Conservation (phyloP, 2,888 invertebrate genomes). For the Coelinius sp. region DNA sequence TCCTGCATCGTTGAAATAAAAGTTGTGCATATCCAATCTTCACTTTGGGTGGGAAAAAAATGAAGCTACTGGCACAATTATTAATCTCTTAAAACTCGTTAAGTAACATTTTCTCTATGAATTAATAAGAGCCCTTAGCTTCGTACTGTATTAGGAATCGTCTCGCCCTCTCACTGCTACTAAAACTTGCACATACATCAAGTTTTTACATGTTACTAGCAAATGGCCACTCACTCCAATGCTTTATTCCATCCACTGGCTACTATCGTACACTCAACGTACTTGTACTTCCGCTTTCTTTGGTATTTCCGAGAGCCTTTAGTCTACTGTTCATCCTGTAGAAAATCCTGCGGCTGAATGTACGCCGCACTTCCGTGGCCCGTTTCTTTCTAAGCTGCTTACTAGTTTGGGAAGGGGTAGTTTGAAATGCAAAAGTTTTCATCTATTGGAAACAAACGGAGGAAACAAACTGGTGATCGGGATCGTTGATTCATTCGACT, state of each 20-base stretch:
- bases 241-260: conserved; percentile 12
- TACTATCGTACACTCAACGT: conserved; percentile 21
- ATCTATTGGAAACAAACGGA: conserved; percentile 12
- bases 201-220: neutral
- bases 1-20: neutral
- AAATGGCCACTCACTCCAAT: neutral
- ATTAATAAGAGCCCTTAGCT: neutral
- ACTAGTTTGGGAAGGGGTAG: neutral
- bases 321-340: conserved; percentile 27
- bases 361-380: conserved; percentile 17
- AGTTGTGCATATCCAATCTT: neutral
- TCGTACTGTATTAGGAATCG: neutral
- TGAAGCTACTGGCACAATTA: no score
- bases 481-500: conserved; percentile 17
- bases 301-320: conserved; percentile 26
- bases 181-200: neutral
- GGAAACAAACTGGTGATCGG: neutral
- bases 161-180: neutral
- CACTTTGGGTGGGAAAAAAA: no score
- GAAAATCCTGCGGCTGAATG: conserved; percentile 28
- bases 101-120: neutral
- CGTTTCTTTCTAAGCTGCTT: conserved; percentile 25
- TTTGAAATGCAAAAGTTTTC: conserved; percentile 25
- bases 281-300: conserved; percentile 25
- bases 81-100: no score